Percentiles rank a stretch among this genome's conserved stretches.
Evolutionary conservation across 1,140 invertebrate genomes (phyloP).

Genomic region (Trigoniulus corallinus): DNA sequence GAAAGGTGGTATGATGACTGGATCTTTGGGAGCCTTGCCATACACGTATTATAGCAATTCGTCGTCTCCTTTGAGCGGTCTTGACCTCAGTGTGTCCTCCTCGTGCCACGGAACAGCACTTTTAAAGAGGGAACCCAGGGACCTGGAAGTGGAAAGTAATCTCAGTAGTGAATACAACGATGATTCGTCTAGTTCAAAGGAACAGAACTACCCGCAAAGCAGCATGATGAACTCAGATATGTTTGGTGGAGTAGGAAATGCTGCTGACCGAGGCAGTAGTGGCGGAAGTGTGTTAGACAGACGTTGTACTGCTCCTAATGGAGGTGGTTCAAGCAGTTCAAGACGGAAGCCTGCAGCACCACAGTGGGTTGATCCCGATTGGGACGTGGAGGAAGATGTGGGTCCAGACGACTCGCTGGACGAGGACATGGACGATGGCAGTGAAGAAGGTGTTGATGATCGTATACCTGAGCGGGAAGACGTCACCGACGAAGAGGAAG

Average conservation of each 20-base stretch:
- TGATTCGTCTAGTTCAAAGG: slow-evolving; percentile 6
- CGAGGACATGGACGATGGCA: slow-evolving; percentile 16
- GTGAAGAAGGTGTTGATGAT: slow-evolving; percentile 18
- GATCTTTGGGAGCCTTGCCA: slow-evolving; percentile 7
- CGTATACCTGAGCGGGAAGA: slow-evolving; percentile 11
- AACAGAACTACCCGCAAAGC: not conserved
- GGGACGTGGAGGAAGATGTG: slow-evolving; percentile 42
- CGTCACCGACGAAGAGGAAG: slow-evolving; percentile 3
- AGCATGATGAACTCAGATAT: slow-evolving; percentile 16
- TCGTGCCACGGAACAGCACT: not conserved
- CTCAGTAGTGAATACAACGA: slow-evolving; percentile 19
- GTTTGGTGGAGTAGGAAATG: slow-evolving; percentile 25
- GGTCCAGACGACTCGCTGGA: slow-evolving; percentile 8
- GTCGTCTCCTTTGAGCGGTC: slow-evolving; percentile 24
- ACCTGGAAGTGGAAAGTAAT: slow-evolving; percentile 54
- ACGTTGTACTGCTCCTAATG: slow-evolving; percentile 6
- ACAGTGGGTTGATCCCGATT: slow-evolving; percentile 90
- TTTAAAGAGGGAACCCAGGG: slow-evolving; percentile 34
- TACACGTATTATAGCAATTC: slow-evolving; percentile 11
- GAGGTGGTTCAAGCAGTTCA: slow-evolving; percentile 30
- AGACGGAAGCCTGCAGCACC: slow-evolving; percentile 83
- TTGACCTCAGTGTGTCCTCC: slow-evolving; percentile 24
- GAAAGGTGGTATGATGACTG: slow-evolving; percentile 21
- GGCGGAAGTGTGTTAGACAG: slow-evolving; percentile 8
- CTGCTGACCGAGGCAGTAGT: slow-evolving; percentile 26